Percentiles rank a stretch among this genome's conserved stretches.
Evolutionary conservation across 2,113 vertebrate genomes (phyloP).

Genomic region (Corvus moneduloides): DNA sequence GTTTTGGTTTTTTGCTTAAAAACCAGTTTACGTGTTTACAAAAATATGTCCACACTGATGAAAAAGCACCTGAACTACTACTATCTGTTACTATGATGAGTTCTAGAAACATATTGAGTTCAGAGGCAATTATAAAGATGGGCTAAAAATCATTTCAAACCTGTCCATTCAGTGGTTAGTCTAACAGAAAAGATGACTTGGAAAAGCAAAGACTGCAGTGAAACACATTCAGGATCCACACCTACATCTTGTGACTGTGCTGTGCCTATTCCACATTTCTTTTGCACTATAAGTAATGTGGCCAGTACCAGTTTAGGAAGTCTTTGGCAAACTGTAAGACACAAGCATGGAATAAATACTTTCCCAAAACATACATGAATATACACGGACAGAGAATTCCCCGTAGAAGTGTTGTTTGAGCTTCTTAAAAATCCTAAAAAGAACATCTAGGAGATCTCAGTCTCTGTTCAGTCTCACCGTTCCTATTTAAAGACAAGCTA

Average conservation of each 20-base stretch:
- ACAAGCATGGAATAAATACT: neutral
- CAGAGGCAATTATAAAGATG: neutral
- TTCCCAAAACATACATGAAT: neutral
- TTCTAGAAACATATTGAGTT: neutral
- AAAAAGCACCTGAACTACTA: neutral
- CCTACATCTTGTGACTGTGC: neutral
- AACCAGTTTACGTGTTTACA: neutral
- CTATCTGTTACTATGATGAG: neutral
- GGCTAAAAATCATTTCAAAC: neutral
- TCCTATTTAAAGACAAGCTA: constrained; percentile 23
- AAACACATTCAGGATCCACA: neutral
- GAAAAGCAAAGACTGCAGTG: neutral
- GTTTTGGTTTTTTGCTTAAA: neutral
- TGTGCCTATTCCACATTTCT: neutral
- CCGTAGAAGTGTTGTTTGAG: neutral
- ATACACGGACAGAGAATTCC: accelerated
- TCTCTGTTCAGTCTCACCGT: neutral
- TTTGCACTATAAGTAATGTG: neutral
- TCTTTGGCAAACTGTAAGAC: neutral
- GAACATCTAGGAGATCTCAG: neutral
- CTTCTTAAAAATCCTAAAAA: neutral
- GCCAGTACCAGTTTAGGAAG: neutral
- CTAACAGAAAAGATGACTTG: neutral
- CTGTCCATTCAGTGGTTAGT: neutral
- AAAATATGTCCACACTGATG: neutral